Conservation (phyloP, 1,140 invertebrate species). For the Rhynchophorus ferrugineus region DNA sequence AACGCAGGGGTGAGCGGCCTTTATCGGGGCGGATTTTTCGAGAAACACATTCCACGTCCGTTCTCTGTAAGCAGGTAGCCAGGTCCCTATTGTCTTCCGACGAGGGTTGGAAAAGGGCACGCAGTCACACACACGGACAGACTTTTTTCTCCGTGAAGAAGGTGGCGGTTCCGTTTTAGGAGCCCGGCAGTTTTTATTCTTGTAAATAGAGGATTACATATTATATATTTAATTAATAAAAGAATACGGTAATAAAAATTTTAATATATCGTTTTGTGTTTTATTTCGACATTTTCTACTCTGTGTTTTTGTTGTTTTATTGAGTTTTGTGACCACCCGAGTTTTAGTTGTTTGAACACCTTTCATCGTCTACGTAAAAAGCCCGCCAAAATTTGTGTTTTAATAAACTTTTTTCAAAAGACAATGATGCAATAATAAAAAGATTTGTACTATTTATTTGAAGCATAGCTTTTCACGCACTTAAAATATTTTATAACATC, state of each 20-base stretch:
- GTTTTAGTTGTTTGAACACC: too few relatives aligned
- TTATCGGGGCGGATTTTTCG: background rate
- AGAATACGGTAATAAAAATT: constrained; percentile 32
- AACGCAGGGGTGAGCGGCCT: background rate
- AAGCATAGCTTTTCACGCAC: too few relatives aligned
- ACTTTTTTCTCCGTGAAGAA: too few relatives aligned
- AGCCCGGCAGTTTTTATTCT: constrained; percentile 31
- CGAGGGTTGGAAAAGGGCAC: too few relatives aligned
- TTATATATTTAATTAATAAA: constrained; percentile 32
- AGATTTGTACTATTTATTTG: too few relatives aligned
- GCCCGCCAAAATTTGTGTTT: too few relatives aligned
- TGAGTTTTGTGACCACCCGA: too few relatives aligned
- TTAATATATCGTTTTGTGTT: constrained; percentile 22
- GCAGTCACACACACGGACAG: too few relatives aligned
- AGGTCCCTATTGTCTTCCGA: constrained; percentile 4
- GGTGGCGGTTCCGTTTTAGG: constrained; percentile 29
- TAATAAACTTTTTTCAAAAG: too few relatives aligned
- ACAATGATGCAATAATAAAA: too few relatives aligned
- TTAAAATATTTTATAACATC: too few relatives aligned
- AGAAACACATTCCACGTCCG: constrained; percentile 23
- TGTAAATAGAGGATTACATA: constrained; percentile 31
- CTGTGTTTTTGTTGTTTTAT: background rate
- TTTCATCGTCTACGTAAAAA: too few relatives aligned
- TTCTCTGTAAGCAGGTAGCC: constrained; percentile 12
- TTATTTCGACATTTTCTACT: constrained; percentile 9